These are phyloP conservation scores for Toxotes chatareus DNA, from an alignment of 2,113 vertebrate genomes.

Conservation along the genomic window DNA sequence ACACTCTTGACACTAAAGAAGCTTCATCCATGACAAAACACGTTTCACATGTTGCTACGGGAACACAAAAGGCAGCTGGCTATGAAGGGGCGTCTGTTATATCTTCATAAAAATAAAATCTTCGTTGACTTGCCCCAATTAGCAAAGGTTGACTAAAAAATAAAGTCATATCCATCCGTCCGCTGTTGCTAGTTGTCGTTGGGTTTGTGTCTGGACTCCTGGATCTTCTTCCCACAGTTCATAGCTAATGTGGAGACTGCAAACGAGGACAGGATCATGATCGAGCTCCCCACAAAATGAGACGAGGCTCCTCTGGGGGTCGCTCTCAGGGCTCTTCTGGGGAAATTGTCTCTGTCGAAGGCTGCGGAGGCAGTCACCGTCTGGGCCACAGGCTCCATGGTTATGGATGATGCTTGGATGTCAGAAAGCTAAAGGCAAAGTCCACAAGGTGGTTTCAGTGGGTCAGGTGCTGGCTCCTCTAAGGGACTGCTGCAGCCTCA, in stretches of 20 bases:
- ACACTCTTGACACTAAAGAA: not conserved
- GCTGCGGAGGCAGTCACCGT: conserved; percentile 4
- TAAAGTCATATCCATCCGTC: conserved; percentile 15
- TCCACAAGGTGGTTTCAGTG: not conserved
- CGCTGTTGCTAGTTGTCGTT: conserved; percentile 39
- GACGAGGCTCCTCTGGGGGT: conserved; percentile 77
- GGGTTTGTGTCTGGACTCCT: conserved; percentile 69
- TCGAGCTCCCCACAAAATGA: conserved; percentile 82
- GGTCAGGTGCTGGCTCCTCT: not conserved
- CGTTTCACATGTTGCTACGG: not conserved
- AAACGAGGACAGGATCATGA: conserved; percentile 82
- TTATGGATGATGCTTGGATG: not conserved
- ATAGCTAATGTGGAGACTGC: conserved; percentile 78
- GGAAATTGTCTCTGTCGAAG: conserved; percentile 49
- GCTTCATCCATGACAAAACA: not conserved
- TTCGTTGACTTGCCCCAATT: not conserved
- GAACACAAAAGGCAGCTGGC: conserved; percentile 26
- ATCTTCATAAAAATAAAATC: conserved; percentile 32
- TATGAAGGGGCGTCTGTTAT: not conserved
- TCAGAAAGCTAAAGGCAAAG: not conserved
- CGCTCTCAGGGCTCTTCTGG: conserved; percentile 58
- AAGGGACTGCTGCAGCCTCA: not conserved
- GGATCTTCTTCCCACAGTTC: conserved; percentile 82
- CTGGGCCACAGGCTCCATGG: conserved; percentile 72
- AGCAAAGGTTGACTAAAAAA: not conserved